These are phyloP conservation scores for Tetragnatha versicolor DNA, from an alignment of 1,140 invertebrate genomes.

Conservation along the genomic window DNA sequence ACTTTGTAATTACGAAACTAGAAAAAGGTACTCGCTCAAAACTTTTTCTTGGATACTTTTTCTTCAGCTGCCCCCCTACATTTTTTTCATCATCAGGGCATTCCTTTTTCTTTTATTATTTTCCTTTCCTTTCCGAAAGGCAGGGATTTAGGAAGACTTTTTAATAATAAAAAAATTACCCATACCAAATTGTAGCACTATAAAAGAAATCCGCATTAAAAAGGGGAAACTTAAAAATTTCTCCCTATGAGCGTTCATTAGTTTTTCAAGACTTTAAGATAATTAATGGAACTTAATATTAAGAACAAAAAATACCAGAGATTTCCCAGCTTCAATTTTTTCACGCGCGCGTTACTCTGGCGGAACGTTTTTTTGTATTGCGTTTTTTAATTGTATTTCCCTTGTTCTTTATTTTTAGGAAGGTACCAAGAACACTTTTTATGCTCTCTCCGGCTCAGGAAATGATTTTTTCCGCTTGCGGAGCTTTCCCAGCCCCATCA, in stretches of 20 bases:
- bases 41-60: background rate
- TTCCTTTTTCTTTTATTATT: background rate
- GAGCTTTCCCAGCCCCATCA: background rate
- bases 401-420: background rate
- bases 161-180: background rate
- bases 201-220: conserved; percentile 4
- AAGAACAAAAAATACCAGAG: background rate
- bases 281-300: conserved; percentile 35
- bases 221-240: background rate
- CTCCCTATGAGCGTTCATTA: conserved; percentile 5
- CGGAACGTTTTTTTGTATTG: background rate
- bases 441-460: background rate
- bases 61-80: background rate
- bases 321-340: conserved; percentile 6
- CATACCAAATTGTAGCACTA: background rate
- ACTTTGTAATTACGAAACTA: conserved; percentile 27
- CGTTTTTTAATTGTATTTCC: conserved; percentile 7
- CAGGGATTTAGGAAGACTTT: background rate
- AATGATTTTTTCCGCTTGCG: background rate
- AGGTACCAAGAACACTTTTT: background rate
- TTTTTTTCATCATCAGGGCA: background rate
- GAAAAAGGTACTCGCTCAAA: background rate
- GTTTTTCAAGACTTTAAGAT: conserved; percentile 30
- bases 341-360: background rate
- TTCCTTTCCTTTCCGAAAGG: background rate